Conservation (phyloP, 2,113 vertebrate genomes). For the Osmerus eperlanus region DNA sequence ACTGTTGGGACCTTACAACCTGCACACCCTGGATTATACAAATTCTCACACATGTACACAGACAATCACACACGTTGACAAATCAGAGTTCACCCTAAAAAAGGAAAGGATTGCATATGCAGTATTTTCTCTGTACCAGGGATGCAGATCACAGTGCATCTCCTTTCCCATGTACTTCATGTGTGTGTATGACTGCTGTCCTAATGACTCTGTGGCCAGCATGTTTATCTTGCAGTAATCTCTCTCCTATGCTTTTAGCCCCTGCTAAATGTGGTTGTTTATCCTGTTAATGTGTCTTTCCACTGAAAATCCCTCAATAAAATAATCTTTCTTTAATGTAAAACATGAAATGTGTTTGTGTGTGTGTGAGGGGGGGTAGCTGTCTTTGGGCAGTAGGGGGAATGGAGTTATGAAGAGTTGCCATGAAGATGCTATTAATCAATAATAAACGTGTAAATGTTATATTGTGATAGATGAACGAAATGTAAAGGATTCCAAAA, state of each 20-base stretch:
- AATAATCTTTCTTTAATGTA: conserved; percentile 44
- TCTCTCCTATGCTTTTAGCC: conserved; percentile 34
- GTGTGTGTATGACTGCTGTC: conserved; percentile 35
- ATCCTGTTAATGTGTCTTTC: conserved; percentile 51
- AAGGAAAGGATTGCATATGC: neutral
- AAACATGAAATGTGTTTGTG: conserved; percentile 7
- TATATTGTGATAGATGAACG: neutral
- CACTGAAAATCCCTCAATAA: conserved; percentile 33
- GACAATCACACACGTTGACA: neutral
- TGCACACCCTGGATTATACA: conserved; percentile 24
- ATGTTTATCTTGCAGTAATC: conserved; percentile 60
- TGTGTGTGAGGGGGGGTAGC: conserved; percentile 6
- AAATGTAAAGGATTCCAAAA: too few relatives aligned
- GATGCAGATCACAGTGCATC: neutral
- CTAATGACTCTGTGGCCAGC: conserved; percentile 27
- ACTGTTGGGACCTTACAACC: neutral
- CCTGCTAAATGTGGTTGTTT: conserved; percentile 39
- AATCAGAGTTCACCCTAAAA: neutral
- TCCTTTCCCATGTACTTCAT: neutral
- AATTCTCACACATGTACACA: neutral
- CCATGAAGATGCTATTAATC: conserved; percentile 44
- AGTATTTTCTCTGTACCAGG: neutral
- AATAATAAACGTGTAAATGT: conserved; percentile 17
- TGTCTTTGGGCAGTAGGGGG: neutral
- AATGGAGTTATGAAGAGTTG: conserved; percentile 13